phyloP scores from a whole-genome alignment of 2,797 vertebrate species.

The Novumbra hubbsi region DNA sequence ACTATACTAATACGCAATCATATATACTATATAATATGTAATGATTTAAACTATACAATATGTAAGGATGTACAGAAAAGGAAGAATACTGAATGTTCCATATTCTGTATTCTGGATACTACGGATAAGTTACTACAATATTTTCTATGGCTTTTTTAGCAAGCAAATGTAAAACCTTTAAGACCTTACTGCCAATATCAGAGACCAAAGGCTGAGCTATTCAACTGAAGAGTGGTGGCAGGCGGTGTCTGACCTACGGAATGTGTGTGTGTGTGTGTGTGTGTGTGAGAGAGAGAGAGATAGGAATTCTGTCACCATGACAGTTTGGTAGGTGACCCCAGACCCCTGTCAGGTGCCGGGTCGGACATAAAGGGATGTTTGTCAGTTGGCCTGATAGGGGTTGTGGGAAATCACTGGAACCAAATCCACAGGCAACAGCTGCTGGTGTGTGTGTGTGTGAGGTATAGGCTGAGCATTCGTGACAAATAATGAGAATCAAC shows the following conservation, averaged over 20 bases:
- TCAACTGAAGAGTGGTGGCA: background rate
- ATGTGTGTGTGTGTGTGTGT: conserved; percentile 28
- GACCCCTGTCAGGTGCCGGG: conserved; percentile 74
- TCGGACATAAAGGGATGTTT: conserved; percentile 70
- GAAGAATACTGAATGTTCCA: background rate
- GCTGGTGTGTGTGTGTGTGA: conserved; percentile 48
- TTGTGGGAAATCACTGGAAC: conserved; percentile 67
- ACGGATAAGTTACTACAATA: background rate
- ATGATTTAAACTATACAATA: too few relatives aligned
- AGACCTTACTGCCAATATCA: background rate
- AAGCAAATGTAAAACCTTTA: background rate
- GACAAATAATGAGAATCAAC: conserved; percentile 5
- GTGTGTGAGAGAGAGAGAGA: background rate
- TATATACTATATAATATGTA: too few relatives aligned
- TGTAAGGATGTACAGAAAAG: background rate
- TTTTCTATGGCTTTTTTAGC: background rate
- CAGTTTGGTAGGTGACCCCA: conserved; percentile 68
- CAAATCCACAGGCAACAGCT: conserved; percentile 75
- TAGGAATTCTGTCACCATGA: conserved; percentile 54
- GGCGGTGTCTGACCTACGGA: conserved; percentile 1
- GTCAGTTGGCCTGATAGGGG: conserved; percentile 59
- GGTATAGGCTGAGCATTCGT: conserved; percentile 24
- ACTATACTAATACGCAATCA: too few relatives aligned
- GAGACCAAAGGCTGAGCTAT: background rate
- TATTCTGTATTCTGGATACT: background rate